Base-by-base conservation (phyloP, 1,140 invertebrate species). In the Luehdorfia chinensis region DNA sequence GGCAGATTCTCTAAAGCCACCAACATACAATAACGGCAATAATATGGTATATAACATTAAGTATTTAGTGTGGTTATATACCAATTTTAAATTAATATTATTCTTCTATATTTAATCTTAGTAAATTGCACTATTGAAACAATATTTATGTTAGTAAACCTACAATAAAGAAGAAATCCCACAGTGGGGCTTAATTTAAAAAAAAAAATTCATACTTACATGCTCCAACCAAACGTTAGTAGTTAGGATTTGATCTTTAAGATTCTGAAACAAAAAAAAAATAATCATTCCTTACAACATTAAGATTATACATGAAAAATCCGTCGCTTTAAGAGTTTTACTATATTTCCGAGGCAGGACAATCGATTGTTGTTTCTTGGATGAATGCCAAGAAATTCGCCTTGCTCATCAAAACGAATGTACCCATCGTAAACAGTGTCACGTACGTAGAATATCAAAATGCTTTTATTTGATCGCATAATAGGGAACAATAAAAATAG, bases 201-300 rank as follows among this genome's bases (percentile, higher is more conserved):
- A n/a, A n/a, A n/a, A n/a, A n/a, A n/a, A n/a, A n/a, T n/a, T n/a
- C n/a, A n/a, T n/a, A 91, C 94, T 95, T 90, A 96, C 95, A 83
- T 98, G 96, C 83, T 97, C 95, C 18, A 98, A 87, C 97, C 96
- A 98, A 13, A 98, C 95, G 89, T 98, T 98, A 0, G 96, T 97
- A 7, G 96, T 98, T 61, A 98, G 89, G 71, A 98, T 97, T 89
- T 98, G 97, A 88, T 97, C 96, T 84, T 97, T 97, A 44, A 98
- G 88, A 88, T 98, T 97, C 96, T 98, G 90, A 39, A 92, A 93
- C 67, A 79, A 87, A 60, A 39, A 47, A 50, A 47, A 27, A 18
- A 12, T 30, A 18, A 30, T 27, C 39, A 43, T 28, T 30, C 14
- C 23, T 13, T 15, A 13, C 13, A 18, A 16, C 25, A 27, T 7